These are phyloP conservation scores for Polyodon spathula DNA, from an alignment of 2,113 vertebrate genomes.

Conservation along the genomic window DNA sequence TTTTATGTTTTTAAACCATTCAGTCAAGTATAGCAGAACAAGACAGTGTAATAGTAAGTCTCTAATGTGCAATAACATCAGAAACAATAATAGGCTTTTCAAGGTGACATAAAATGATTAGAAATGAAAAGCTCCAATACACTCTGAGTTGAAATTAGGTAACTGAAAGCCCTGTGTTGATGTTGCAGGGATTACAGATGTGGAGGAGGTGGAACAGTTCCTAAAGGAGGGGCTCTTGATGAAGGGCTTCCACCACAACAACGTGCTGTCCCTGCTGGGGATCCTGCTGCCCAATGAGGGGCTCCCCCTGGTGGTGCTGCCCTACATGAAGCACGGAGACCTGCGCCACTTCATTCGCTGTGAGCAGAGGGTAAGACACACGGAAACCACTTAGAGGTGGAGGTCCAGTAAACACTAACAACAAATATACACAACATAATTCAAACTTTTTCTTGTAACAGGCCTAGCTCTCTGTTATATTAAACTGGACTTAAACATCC, in stretches of 20 bases:
- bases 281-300: constrained; percentile 76
- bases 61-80: no score
- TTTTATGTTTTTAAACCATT: no score
- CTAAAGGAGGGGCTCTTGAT: constrained; percentile 88
- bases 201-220: constrained; percentile 92
- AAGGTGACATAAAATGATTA: neutral
- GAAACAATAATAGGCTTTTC: no score
- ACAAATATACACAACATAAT: no score
- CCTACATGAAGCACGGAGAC: constrained; percentile 91
- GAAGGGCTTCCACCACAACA: constrained; percentile 83
- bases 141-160: no score
- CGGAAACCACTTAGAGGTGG: no score
- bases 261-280: constrained; percentile 82
- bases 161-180: neutral
- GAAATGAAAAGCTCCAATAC: neutral
- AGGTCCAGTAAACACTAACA: no score
- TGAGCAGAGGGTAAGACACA: constrained; percentile 63
- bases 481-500: no score
- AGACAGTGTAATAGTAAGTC: no score
- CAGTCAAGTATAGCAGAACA: no score
- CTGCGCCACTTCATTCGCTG: constrained; percentile 86
- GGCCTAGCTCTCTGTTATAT: no score
- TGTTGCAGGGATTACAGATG: constrained; percentile 75
- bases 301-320: constrained; percentile 80
- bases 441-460: constrained; percentile 2